phyloP scores from a whole-genome alignment of 1,140 invertebrate species.

The Littorina saxatilis region DNA sequence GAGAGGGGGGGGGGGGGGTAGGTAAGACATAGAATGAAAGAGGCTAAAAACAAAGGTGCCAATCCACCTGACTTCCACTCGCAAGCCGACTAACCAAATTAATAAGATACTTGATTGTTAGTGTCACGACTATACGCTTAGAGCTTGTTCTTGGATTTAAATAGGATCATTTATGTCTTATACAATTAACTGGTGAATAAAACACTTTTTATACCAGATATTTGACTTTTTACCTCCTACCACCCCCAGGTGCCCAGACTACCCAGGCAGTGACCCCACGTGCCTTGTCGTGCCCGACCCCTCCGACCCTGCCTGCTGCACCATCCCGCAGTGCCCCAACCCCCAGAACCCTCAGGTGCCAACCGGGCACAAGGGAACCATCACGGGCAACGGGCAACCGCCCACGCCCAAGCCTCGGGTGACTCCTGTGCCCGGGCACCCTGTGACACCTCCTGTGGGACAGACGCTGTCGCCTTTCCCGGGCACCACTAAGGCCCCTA shows the following conservation, averaged over 20 bases:
- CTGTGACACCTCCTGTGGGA: neutral
- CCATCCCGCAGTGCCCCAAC: conserved; percentile 56
- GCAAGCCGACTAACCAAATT: too few relatives aligned
- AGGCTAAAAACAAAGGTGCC: too few relatives aligned
- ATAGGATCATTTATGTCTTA: too few relatives aligned
- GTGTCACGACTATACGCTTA: too few relatives aligned
- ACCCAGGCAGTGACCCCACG: conserved; percentile 50
- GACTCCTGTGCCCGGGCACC: neutral
- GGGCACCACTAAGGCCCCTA: neutral
- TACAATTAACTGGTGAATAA: too few relatives aligned
- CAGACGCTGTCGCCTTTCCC: neutral
- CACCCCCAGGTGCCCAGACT: conserved; percentile 44
- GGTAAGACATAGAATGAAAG: too few relatives aligned
- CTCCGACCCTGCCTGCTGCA: conserved; percentile 59
- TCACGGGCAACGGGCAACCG: conserved; percentile 43
- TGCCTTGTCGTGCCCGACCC: conserved; percentile 54
- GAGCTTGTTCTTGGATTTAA: too few relatives aligned
- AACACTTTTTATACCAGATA: too few relatives aligned
- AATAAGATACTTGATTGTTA: too few relatives aligned
- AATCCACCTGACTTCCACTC: too few relatives aligned
- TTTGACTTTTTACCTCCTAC: too few relatives aligned
- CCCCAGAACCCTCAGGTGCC: conserved; percentile 29
- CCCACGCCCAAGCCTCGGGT: neutral
- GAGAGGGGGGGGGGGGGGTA: too few relatives aligned
- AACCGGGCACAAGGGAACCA: conserved; percentile 45